These are phyloP conservation scores for Melanotaenia parkinsoni DNA, from an alignment of 2,797 vertebrate genomes.

Conservation along the genomic window DNA sequence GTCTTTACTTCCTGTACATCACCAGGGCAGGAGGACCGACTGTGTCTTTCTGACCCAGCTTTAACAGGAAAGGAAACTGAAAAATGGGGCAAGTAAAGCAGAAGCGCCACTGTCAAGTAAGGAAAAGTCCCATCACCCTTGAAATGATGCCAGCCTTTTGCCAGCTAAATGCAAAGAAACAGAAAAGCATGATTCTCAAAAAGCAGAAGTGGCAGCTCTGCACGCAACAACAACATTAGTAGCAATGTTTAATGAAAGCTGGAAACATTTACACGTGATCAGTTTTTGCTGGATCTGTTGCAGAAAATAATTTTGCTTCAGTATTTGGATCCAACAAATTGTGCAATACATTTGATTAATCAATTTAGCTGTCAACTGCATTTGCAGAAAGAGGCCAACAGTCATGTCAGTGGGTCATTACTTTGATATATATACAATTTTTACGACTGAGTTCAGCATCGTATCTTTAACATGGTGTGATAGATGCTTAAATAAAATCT, in stretches of 20 bases:
- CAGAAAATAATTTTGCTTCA: background rate
- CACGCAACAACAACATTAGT: background rate
- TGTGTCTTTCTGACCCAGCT: constrained; percentile 38
- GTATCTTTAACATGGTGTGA: background rate
- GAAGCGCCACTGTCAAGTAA: constrained; percentile 48
- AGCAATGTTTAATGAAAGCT: background rate
- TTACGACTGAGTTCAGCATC: background rate
- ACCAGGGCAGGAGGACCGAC: background rate
- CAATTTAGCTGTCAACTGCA: background rate
- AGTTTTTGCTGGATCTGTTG: background rate
- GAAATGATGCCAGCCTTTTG: constrained; percentile 6
- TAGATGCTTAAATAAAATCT: background rate
- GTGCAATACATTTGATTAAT: background rate
- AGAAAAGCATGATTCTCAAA: background rate
- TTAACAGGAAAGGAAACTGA: constrained; percentile 62
- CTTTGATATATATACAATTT: too few relatives aligned
- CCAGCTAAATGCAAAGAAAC: background rate
- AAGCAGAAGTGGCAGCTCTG: background rate
- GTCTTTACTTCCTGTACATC: background rate
- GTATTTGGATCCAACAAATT: background rate
- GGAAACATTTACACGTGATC: background rate
- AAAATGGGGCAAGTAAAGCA: constrained; percentile 58
- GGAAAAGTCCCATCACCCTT: constrained; percentile 18
- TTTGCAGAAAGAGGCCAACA: background rate
- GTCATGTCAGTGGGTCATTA: background rate